Evolutionary conservation across 2,888 invertebrate species (phyloP).

Genomic region (Creontiades dilutus): DNA sequence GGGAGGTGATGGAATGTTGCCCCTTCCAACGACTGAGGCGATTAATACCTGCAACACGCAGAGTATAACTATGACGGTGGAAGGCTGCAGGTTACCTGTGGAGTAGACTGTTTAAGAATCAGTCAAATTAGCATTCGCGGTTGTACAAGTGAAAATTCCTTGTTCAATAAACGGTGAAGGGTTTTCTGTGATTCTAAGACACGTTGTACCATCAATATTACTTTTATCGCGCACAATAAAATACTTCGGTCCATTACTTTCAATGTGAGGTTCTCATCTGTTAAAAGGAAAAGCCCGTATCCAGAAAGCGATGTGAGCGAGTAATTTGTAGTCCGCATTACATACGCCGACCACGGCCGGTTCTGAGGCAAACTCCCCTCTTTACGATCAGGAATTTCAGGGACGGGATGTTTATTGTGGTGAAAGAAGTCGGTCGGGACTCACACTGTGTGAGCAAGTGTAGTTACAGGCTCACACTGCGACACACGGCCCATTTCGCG

Average conservation of each 20-base stretch:
- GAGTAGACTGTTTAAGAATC: too few species aligned
- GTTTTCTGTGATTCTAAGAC: too few species aligned
- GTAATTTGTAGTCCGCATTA: constrained; percentile 11
- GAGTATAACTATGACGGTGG: too few species aligned
- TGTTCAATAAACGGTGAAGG: too few species aligned
- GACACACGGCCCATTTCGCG: neutral
- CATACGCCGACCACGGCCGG: neutral
- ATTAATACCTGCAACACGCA: too few species aligned
- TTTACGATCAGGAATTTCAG: constrained; percentile 55
- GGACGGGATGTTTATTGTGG: constrained; percentile 60
- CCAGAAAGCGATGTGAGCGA: neutral
- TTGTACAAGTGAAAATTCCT: too few species aligned
- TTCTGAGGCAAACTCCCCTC: neutral
- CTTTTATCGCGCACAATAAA: too few species aligned
- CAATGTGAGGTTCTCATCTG: neutral
- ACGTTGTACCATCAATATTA: too few species aligned
- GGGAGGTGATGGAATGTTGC: too few species aligned
- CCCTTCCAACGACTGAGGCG: too few species aligned
- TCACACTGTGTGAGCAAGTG: neutral
- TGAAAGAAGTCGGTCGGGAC: neutral
- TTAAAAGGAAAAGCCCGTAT: neutral
- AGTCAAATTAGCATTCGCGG: too few species aligned
- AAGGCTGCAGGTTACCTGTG: too few species aligned
- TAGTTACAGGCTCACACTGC: neutral
- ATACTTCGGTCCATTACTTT: neutral